Evolutionary conservation across 2,888 invertebrate species (phyloP).

Genomic region (Cephus pulcher): DNA sequence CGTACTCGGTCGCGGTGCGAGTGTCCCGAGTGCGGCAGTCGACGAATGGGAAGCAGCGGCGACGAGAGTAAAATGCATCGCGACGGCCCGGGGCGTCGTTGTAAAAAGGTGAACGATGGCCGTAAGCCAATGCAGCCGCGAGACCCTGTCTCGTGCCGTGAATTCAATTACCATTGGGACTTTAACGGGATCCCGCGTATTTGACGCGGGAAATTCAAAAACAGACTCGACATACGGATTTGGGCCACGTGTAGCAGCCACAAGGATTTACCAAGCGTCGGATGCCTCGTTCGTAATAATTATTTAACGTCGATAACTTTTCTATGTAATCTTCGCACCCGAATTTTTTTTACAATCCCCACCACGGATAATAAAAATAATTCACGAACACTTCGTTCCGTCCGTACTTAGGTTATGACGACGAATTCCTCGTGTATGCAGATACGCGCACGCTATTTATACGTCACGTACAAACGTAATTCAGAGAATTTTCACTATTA

Average conservation of each 20-base stretch:
- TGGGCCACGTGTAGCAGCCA: background rate
- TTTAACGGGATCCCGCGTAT: background rate
- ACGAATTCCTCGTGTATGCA: background rate
- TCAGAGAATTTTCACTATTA: background rate
- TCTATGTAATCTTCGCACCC: background rate
- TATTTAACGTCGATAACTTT: background rate
- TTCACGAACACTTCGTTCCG: no score
- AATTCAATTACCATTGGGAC: background rate
- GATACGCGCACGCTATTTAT: background rate
- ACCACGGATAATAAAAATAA: no score
- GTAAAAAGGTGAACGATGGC: background rate
- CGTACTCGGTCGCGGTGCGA: background rate
- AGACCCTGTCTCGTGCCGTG: background rate
- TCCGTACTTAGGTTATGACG: no score
- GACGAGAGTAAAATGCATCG: background rate
- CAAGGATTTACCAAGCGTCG: background rate
- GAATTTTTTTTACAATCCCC: no score
- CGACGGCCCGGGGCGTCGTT: background rate
- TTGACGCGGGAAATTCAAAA: background rate
- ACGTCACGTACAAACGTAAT: background rate
- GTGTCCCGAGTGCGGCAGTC: background rate
- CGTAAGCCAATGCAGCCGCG: background rate
- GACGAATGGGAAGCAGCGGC: background rate
- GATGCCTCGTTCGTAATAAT: background rate
- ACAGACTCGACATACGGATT: background rate